Conservation (phyloP, 1,140 invertebrate genomes). For the Drosophila hydei region DNA sequence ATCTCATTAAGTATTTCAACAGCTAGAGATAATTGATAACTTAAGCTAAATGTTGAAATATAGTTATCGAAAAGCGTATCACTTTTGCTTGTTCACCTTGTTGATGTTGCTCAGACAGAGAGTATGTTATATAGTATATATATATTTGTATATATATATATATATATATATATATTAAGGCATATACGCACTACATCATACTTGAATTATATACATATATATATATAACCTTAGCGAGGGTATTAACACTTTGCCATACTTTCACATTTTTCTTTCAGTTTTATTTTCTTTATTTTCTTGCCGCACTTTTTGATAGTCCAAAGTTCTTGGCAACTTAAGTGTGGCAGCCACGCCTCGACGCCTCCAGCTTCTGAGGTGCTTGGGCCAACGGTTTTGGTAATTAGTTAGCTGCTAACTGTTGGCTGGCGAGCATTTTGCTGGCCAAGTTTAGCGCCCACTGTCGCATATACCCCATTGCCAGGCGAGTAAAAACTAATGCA, state of each 20-base stretch:
- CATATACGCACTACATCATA: too few relatives aligned
- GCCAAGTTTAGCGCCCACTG: conserved; percentile 42
- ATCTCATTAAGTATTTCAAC: too few relatives aligned
- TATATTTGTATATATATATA: too few relatives aligned
- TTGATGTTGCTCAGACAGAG: too few relatives aligned
- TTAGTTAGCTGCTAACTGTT: conserved; percentile 67
- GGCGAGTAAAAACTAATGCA: conserved; percentile 31
- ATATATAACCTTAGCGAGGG: not conserved
- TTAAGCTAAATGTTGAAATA: too few relatives aligned
- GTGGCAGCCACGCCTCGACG: not conserved
- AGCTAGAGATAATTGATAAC: too few relatives aligned
- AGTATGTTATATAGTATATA: too few relatives aligned
- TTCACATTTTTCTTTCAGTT: not conserved
- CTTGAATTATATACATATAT: too few relatives aligned
- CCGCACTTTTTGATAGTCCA: conserved; percentile 34
- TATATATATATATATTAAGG: too few relatives aligned
- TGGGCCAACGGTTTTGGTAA: conserved; percentile 51
- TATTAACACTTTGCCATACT: not conserved
- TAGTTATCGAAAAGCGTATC: too few relatives aligned
- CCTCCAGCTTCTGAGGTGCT: conserved; percentile 19
- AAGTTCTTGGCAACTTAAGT: conserved; percentile 32
- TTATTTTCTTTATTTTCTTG: conserved; percentile 24
- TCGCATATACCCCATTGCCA: conserved; percentile 1
- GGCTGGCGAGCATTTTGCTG: conserved; percentile 8
- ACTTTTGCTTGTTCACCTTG: too few relatives aligned